These are phyloP conservation scores for Hyposoter dolosus DNA, from an alignment of 2,888 invertebrate species.

Conservation along the genomic window DNA sequence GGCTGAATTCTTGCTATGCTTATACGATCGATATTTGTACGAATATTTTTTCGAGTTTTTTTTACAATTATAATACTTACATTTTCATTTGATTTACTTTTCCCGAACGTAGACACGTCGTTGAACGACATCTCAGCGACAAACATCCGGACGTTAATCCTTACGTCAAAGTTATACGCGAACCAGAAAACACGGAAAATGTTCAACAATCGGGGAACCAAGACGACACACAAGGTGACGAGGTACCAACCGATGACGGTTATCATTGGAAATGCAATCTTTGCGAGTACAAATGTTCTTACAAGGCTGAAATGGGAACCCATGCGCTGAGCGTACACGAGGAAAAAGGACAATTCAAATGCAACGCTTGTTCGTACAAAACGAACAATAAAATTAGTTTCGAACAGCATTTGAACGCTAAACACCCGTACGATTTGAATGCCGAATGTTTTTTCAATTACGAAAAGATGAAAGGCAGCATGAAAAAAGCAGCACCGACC, in stretches of 20 bases:
- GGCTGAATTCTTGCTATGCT: not conserved
- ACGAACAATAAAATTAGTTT: slow-evolving; percentile 86
- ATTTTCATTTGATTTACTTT: not conserved
- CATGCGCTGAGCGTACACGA: slow-evolving; percentile 88
- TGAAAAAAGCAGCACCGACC: slow-evolving; percentile 77
- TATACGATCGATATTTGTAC: slow-evolving; percentile 10
- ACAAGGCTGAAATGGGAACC: slow-evolving; percentile 87
- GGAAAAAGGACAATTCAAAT: slow-evolving; percentile 90
- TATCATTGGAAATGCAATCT: slow-evolving; percentile 90
- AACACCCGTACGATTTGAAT: slow-evolving; percentile 86
- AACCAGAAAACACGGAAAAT: slow-evolving; percentile 81
- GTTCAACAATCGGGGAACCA: slow-evolving; percentile 72
- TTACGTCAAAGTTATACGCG: slow-evolving; percentile 85
- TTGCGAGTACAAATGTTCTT: slow-evolving; percentile 88
- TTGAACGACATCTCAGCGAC: slow-evolving; percentile 89
- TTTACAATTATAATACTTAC: not conserved
- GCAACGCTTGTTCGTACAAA: slow-evolving; percentile 88
- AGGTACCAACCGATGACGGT: slow-evolving; percentile 83
- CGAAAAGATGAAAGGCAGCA: slow-evolving; percentile 84
- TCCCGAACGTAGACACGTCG: slow-evolving; percentile 84
- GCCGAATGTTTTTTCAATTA: slow-evolving; percentile 84
- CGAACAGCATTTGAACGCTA: slow-evolving; percentile 87
- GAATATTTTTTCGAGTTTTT: not conserved
- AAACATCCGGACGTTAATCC: slow-evolving; percentile 86
- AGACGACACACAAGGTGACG: slow-evolving; percentile 74